Evolutionary conservation across 2,797 vertebrate genomes (phyloP).

Genomic region (Chlorospingus semifuscus): DNA sequence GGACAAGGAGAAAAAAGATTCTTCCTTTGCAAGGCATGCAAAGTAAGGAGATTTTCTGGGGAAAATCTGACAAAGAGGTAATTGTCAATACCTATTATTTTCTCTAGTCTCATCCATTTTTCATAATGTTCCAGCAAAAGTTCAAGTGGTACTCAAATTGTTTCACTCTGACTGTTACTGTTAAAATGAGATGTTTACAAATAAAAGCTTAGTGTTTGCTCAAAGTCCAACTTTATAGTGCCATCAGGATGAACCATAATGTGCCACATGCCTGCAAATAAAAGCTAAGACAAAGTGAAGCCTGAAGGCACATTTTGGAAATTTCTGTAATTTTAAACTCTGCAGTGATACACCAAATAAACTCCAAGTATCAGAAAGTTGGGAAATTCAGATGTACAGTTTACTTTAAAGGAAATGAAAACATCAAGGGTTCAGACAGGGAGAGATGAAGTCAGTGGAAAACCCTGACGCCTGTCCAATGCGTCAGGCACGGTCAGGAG

Average conservation of each 20-base stretch:
- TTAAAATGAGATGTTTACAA: constrained; percentile 17
- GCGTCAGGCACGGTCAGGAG: background rate
- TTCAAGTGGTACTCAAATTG: constrained; percentile 17
- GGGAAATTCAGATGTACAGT: background rate
- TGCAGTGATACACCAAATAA: background rate
- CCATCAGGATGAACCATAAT: background rate
- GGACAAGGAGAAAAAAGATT: background rate
- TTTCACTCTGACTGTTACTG: background rate
- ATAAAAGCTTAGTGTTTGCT: constrained; percentile 7
- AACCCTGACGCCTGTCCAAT: background rate
- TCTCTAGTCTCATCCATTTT: constrained; percentile 9
- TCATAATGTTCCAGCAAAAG: constrained; percentile 4
- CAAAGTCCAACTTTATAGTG: background rate
- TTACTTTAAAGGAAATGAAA: constrained; percentile 18
- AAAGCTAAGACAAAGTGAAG: background rate
- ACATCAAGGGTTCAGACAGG: background rate
- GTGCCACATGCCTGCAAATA: background rate
- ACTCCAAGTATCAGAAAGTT: background rate
- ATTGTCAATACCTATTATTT: constrained; percentile 24
- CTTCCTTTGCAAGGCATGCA: background rate
- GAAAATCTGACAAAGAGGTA: background rate
- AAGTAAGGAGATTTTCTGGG: constrained; percentile 4
- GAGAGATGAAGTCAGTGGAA: background rate
- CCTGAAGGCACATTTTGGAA: background rate
- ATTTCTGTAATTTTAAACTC: background rate